Percentiles rank a stretch among this genome's conserved stretches.
These are phyloP conservation scores for Otolemur garnettii DNA, from an alignment of 2,113 vertebrate genomes.

Conservation along the genomic window DNA sequence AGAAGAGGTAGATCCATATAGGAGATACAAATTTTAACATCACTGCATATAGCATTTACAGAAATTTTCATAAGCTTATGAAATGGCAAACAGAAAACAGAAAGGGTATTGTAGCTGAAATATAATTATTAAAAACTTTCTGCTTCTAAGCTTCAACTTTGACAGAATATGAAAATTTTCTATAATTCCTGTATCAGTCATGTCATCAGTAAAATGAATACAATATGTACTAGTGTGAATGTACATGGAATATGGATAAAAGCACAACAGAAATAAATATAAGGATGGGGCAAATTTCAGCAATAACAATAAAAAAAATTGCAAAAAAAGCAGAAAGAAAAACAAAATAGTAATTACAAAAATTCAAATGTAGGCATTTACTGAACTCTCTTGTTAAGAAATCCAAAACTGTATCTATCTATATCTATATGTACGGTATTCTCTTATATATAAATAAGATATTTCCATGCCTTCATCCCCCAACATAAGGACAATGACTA, in stretches of 20 bases:
- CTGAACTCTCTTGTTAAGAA: neutral
- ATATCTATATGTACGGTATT: too few species aligned
- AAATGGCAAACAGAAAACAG: neutral
- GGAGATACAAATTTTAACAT: neutral
- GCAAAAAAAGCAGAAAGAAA: neutral
- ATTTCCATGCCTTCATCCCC: neutral
- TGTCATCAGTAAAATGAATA: neutral
- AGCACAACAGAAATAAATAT: neutral
- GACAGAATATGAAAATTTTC: neutral
- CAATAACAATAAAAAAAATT: neutral
- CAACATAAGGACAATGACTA: neutral
- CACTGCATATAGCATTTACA: neutral
- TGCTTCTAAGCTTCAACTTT: slow-evolving; percentile 18
- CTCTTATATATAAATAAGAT: too few species aligned
- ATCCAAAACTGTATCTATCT: too few species aligned
- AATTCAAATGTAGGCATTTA: neutral
- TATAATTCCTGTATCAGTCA: neutral
- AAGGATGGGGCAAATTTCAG: neutral
- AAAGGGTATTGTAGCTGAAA: neutral
- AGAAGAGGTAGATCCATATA: neutral
- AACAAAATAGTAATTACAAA: neutral
- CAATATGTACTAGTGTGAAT: neutral
- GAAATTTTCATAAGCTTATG: neutral
- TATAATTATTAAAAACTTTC: neutral
- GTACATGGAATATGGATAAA: neutral